phyloP scores from a whole-genome alignment of 2,888 invertebrate species.

The Plagiodera versicolora region DNA sequence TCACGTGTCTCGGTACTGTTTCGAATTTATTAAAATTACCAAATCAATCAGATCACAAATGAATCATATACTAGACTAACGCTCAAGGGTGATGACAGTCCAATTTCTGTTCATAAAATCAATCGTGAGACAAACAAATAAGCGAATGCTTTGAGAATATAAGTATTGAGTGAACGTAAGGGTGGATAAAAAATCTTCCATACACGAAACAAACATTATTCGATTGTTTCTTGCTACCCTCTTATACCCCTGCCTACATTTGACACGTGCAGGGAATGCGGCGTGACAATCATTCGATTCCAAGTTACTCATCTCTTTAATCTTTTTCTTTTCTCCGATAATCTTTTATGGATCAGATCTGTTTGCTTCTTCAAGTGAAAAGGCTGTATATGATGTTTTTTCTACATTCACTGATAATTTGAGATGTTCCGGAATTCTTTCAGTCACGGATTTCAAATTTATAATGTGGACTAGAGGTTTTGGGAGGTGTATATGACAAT shows the following conservation, averaged over 20 bases:
- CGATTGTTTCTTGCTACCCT: slow-evolving; percentile 44
- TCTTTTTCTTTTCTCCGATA: slow-evolving; percentile 48
- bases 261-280: slow-evolving; percentile 46
- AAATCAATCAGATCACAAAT: too few species aligned
- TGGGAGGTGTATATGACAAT: too few species aligned
- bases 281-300: slow-evolving; percentile 46
- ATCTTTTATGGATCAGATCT: slow-evolving; percentile 39
- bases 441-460: too few species aligned
- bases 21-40: too few species aligned
- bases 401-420: too few species aligned
- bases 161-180: slow-evolving; percentile 31
- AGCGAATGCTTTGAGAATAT: slow-evolving; percentile 32
- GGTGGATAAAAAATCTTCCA: slow-evolving; percentile 41
- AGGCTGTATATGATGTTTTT: too few species aligned
- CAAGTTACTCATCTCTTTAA: slow-evolving; percentile 48
- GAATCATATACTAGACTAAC: too few species aligned
- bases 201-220: slow-evolving; percentile 46
- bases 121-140: slow-evolving; percentile 24
- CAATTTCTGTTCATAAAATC: too few species aligned
- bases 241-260: slow-evolving; percentile 43
- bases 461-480: too few species aligned
- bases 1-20: too few species aligned
- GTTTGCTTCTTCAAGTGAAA: slow-evolving; percentile 37
- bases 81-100: too few species aligned
- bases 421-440: too few species aligned